Evolutionary conservation across 2,797 vertebrate genomes (phyloP).

Genomic region (Clamator glandarius): DNA sequence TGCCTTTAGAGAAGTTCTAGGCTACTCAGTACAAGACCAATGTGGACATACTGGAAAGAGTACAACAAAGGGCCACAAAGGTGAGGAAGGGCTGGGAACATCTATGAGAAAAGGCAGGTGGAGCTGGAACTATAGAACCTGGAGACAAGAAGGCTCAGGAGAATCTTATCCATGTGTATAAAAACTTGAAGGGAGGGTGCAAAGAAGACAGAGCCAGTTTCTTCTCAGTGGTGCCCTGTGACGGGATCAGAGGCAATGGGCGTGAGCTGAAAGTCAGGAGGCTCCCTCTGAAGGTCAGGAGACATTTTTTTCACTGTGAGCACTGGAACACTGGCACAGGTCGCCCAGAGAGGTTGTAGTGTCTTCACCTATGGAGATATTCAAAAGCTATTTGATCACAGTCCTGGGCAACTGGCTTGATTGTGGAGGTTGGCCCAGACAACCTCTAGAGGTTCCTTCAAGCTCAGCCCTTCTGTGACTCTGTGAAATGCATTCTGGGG

Average conservation of each 20-base stretch:
- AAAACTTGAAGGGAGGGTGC: not conserved
- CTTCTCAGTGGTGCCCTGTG: not conserved
- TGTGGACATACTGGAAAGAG: not conserved
- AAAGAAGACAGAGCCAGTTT: not conserved
- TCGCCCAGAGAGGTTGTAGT: not conserved
- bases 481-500: not conserved
- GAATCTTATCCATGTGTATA: not conserved
- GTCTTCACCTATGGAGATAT: not conserved
- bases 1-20: not conserved
- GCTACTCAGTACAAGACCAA: not conserved
- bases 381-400: not conserved
- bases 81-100: not conserved
- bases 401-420: not conserved
- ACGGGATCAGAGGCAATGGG: not conserved
- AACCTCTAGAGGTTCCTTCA: not conserved
- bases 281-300: not conserved
- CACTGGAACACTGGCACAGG: not conserved
- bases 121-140: not conserved
- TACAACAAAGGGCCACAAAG: not conserved
- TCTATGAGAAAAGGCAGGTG: not conserved
- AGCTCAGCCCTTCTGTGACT: not conserved
- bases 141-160: not conserved
- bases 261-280: not conserved
- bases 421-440: not conserved
- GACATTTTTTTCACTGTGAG: not conserved